Conservation (phyloP, 2,797 vertebrate genomes). For the Liparis tanakae region DNA sequence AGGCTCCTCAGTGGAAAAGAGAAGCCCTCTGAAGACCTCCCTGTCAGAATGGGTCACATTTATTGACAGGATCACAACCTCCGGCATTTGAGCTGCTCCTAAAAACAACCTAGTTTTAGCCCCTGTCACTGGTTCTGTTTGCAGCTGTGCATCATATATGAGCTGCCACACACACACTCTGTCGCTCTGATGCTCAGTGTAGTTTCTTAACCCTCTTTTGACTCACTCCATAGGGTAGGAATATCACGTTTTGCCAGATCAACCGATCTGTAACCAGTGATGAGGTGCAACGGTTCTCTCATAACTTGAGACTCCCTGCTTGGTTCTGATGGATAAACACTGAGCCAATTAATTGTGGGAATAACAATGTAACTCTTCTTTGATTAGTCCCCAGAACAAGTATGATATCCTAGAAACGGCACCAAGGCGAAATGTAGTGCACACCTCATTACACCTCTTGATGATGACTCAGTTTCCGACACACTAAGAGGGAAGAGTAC, state of each 20-base stretch:
- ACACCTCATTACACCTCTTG: slow-evolving; percentile 63
- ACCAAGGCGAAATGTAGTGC: slow-evolving; percentile 42
- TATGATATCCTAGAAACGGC: slow-evolving; percentile 71
- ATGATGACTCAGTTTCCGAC: slow-evolving; percentile 59
- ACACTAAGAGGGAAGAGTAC: slow-evolving; percentile 51
- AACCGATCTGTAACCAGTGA: slow-evolving; percentile 9
- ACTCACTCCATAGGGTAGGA: background rate
- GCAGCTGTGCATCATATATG: slow-evolving; percentile 43
- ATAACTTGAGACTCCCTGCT: slow-evolving; percentile 17
- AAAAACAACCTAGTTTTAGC: slow-evolving; percentile 37
- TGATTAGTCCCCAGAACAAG: slow-evolving; percentile 57
- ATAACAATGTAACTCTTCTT: slow-evolving; percentile 58
- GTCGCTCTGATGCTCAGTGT: slow-evolving; percentile 19
- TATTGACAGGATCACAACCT: slow-evolving; percentile 34
- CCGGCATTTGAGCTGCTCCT: slow-evolving; percentile 24
- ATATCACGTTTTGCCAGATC: slow-evolving; percentile 18
- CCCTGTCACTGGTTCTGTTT: slow-evolving; percentile 28
- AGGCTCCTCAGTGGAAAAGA: background rate
- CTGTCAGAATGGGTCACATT: slow-evolving; percentile 23
- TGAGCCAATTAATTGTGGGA: slow-evolving; percentile 30
- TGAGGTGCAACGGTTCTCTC: slow-evolving; percentile 8
- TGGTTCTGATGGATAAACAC: slow-evolving; percentile 43
- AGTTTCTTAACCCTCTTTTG: slow-evolving; percentile 35
- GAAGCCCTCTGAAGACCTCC: background rate
- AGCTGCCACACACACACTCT: slow-evolving; percentile 32